phyloP scores from a whole-genome alignment of 2,113 vertebrate species.

The Ardeotis arabs region DNA sequence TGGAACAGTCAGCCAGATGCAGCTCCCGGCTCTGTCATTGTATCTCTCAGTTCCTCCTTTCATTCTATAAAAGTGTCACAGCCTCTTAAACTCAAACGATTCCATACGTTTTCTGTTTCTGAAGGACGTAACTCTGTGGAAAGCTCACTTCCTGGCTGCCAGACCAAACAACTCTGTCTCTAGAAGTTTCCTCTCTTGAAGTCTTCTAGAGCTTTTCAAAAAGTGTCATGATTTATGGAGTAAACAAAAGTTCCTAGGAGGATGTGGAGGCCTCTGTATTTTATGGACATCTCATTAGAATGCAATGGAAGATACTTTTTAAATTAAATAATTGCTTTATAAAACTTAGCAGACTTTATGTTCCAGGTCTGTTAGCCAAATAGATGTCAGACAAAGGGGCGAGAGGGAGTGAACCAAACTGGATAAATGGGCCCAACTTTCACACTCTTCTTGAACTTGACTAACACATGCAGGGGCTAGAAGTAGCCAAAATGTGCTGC shows the following conservation, averaged over 20 bases:
- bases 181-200: not conserved
- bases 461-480: not conserved
- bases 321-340: slow-evolving; percentile 54
- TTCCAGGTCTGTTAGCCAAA: slow-evolving; percentile 25
- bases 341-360: slow-evolving; percentile 5
- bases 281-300: slow-evolving; percentile 37
- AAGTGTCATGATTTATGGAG: not conserved
- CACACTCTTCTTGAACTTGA: not conserved
- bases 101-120: slow-evolving; percentile 47
- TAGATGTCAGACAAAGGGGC: slow-evolving; percentile 13
- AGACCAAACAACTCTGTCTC: not conserved
- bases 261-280: not conserved
- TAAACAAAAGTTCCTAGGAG: slow-evolving; percentile 3
- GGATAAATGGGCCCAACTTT: not conserved
- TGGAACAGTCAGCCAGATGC: slow-evolving; percentile 63
- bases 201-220: not conserved
- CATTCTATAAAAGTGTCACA: slow-evolving; percentile 61
- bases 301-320: not conserved
- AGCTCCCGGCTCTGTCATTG: not conserved
- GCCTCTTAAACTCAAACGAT: slow-evolving; percentile 42
- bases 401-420: not conserved
- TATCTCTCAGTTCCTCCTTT: slow-evolving; percentile 27
- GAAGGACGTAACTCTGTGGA: not conserved
- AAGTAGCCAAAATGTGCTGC: not conserved
- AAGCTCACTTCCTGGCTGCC: not conserved